Base-by-base conservation (phyloP, 2,888 invertebrate genomes). In the Octodonta nipae region DNA sequence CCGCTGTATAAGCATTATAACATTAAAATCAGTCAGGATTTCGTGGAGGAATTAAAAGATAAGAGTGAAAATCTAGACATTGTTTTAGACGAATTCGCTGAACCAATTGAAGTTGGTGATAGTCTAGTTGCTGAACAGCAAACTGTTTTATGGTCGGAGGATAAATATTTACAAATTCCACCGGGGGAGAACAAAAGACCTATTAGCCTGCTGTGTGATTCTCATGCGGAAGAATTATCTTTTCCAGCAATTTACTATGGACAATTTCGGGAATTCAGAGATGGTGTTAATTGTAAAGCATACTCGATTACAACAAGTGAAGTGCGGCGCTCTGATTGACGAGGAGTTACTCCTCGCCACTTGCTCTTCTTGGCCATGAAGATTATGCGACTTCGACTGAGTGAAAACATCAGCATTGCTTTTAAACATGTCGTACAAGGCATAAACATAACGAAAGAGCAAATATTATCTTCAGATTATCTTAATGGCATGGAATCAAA, bases 91-190 rank as follows among this genome's bases (percentile, higher is more conserved):
- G 15, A 29, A 5, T 4, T 29, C 16, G 15, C n/a, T n/a, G 29
- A 29, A 29, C 6, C 5, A 7, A 29, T 29, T 16, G 8, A 5
- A 7, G 16, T 29, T 7, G 29, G 16, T 11, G 16, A 29, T 6
- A 29, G 29, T n/a, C 11, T 29, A 7, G 15, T 12, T 14, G 29
- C 29, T 7, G 10, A 29, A 29, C 29, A 29, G 11, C 29, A 29
- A 6, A 16, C 29, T 7, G 8, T 29, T 4, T n/a, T 29, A 4
- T 29, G 29, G 29, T 5, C 8, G 7, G 16, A 29, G 16, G 16
- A 29, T 15, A 5, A 16, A 15, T 29, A 29, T 10, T 11, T 26
- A 10, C 5, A 11, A 26, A 26, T 26, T 11, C 5, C 26, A 26
- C 26, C 26, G 26, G 26, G 10, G 10, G 26, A 26, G 12, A 26